Conservation (phyloP, 2,113 vertebrate species). For the Nycticebus coucang region DNA sequence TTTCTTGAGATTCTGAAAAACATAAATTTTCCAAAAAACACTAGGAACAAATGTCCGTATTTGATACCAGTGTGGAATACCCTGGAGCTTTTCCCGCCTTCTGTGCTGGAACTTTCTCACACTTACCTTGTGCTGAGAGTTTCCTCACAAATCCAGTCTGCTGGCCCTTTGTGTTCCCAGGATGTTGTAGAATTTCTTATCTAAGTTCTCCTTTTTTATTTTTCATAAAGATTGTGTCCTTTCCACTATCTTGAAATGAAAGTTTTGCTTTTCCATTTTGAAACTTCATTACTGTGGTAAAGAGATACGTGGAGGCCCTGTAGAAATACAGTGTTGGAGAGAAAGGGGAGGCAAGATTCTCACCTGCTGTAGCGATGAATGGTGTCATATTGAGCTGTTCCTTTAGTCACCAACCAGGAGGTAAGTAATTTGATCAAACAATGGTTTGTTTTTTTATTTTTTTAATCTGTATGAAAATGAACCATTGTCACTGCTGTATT, state of each 20-base stretch:
- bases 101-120: not conserved
- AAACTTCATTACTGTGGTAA: not conserved
- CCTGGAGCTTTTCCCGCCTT: not conserved
- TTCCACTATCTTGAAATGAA: not conserved
- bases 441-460: not conserved
- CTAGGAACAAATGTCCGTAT: not conserved
- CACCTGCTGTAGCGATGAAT: not conserved
- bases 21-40: not conserved
- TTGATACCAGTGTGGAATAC: not conserved
- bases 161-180: not conserved
- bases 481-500: not conserved
- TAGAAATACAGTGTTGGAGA: not conserved
- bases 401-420: not conserved
- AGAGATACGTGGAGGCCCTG: not conserved
- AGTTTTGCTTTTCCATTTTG: not conserved
- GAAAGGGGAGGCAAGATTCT: not conserved
- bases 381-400: not conserved
- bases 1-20: not conserved
- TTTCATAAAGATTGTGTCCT: not conserved
- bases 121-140: not conserved
- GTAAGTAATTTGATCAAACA: not conserved
- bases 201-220: not conserved
- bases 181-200: not conserved
- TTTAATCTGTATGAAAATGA: not conserved
- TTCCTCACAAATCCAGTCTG: not conserved